A percentile compares a stretch with the other conserved stretches of the same genome.
phyloP scores from a whole-genome alignment of 2,797 vertebrate species.

The Echeneis naucrates region DNA sequence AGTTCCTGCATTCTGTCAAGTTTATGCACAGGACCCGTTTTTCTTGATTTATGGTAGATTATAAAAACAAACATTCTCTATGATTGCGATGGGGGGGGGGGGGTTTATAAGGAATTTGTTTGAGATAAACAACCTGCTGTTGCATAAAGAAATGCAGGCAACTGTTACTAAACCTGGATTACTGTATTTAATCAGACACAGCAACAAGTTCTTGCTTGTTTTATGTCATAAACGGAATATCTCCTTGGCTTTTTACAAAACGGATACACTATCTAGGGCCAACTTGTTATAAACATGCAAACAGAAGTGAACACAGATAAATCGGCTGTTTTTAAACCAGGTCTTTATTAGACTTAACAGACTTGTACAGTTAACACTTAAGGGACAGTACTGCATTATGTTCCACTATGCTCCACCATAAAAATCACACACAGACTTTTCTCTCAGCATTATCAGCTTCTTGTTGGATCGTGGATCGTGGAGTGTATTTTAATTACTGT shows the following conservation, averaged over 20 bases:
- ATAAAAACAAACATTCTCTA: too few species aligned
- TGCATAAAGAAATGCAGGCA: slow-evolving; percentile 12
- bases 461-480: slow-evolving; percentile 33
- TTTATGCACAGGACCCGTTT: neutral
- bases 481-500: neutral
- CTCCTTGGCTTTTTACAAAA: neutral
- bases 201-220: neutral
- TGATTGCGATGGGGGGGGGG: too few species aligned
- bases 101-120: slow-evolving; percentile 1
- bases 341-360: slow-evolving; percentile 64
- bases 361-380: slow-evolving; percentile 53
- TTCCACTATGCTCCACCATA: slow-evolving; percentile 45
- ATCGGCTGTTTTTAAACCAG: slow-evolving; percentile 20
- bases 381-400: slow-evolving; percentile 31
- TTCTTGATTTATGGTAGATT: neutral
- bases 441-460: slow-evolving; percentile 2
- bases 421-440: slow-evolving; percentile 10
- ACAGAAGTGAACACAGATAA: slow-evolving; percentile 30
- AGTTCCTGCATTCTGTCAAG: neutral
- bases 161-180: neutral
- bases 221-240: neutral
- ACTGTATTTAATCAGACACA: neutral
- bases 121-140: neutral
- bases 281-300: neutral
- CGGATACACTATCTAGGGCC: neutral